Conservation (phyloP, 2,113 vertebrate genomes). For the Emydocephalus ijimae region DNA sequence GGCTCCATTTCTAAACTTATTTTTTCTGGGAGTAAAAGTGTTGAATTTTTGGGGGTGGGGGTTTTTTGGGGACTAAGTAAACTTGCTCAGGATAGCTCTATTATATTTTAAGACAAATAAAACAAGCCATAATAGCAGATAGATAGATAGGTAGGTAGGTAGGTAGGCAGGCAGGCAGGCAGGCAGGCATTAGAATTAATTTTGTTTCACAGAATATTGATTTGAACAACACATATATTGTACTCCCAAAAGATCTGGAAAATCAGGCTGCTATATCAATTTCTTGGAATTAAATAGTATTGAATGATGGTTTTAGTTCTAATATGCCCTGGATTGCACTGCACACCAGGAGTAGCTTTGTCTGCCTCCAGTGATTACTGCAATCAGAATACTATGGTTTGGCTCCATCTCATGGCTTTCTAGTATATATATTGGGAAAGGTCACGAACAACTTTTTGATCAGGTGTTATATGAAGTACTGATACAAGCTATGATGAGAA, state of each 20-base stretch:
- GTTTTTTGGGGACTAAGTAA: neutral
- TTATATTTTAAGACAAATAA: neutral
- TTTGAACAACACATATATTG: neutral
- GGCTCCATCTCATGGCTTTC: constrained; percentile 60
- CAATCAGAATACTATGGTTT: constrained; percentile 21
- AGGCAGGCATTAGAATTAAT: neutral
- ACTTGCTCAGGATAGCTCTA: neutral
- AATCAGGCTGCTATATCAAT: neutral
- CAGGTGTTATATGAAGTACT: neutral
- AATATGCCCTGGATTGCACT: neutral
- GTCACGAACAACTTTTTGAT: constrained; percentile 7
- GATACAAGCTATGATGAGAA: neutral
- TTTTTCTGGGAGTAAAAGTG: neutral
- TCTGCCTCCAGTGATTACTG: neutral
- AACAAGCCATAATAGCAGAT: neutral
- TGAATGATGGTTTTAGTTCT: neutral
- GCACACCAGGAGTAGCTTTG: neutral
- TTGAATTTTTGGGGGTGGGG: too few species aligned
- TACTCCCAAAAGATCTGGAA: neutral
- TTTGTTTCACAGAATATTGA: neutral
- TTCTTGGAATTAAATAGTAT: neutral
- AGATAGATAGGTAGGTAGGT: too few species aligned
- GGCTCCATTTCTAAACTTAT: neutral
- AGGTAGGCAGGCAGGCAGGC: rapidly evolving
- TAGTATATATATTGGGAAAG: constrained; percentile 43